A percentile compares a stretch with the other conserved stretches of the same genome.
phyloP scores from a whole-genome alignment of 2,797 vertebrate species.

The Cirrhinus molitorella region DNA sequence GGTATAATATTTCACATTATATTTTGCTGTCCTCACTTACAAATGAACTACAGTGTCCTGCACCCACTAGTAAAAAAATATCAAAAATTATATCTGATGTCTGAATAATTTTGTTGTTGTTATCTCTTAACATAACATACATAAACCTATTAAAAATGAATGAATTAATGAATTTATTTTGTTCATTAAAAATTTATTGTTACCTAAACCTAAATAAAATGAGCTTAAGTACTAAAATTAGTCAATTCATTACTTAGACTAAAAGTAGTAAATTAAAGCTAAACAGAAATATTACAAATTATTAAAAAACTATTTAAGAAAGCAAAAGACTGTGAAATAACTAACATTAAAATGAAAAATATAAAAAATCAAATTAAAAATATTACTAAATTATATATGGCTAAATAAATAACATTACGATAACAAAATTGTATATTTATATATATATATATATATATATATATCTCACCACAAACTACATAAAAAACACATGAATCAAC shows the following conservation, averaged over 20 bases:
- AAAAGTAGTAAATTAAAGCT: neutral
- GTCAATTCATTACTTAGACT: no score
- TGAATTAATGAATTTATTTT: no score
- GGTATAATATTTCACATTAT: no score
- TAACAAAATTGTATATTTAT: neutral
- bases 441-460: neutral
- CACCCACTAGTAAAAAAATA: no score
- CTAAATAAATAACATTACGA: neutral
- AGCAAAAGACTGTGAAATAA: neutral
- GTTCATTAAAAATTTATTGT: neutral
- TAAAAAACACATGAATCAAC: neutral
- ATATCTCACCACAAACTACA: neutral
- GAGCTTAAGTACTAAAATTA: neutral
- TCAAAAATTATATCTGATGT: no score
- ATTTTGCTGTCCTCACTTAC: no score
- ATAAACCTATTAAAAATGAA: neutral
- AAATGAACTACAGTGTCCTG: no score
- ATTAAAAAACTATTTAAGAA: no score
- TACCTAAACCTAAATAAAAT: neutral
- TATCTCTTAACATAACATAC: no score
- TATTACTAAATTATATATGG: neutral
- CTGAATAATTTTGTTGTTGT: neutral
- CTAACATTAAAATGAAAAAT: neutral
- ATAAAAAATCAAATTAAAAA: neutral
- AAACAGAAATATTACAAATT: neutral